Evolutionary conservation across 2,113 vertebrate species (phyloP).

Genomic region (Natator depressus): DNA sequence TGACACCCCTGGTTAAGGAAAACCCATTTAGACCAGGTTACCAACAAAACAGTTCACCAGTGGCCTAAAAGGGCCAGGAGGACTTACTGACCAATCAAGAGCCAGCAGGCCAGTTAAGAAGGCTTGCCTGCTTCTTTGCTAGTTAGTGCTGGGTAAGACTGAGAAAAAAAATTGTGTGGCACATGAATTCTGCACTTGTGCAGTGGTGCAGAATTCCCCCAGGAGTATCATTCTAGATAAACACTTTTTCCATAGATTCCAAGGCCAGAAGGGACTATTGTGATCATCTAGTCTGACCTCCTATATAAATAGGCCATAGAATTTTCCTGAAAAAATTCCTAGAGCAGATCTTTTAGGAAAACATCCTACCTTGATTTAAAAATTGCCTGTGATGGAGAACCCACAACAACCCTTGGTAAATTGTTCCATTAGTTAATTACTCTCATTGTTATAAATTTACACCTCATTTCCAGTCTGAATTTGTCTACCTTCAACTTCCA

Average conservation of each 20-base stretch:
- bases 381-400: neutral
- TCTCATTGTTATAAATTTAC: neutral
- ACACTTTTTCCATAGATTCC: neutral
- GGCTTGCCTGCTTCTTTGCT: neutral
- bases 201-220: no score
- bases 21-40: neutral
- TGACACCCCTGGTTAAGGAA: neutral
- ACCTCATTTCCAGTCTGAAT: neutral
- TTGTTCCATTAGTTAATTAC: neutral
- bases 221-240: neutral
- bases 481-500: neutral
- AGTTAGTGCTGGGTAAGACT: neutral
- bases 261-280: neutral
- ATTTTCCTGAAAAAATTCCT: neutral
- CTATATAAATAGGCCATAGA: neutral
- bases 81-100: neutral
- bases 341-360: neutral
- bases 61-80: neutral
- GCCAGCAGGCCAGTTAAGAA: neutral
- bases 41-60: neutral
- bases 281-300: neutral
- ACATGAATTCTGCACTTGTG: no score
- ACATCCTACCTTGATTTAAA: neutral
- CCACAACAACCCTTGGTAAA: neutral
- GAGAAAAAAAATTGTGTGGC: fast-evolving